phyloP scores from a whole-genome alignment of 2,113 vertebrate genomes.

The Ptilorrhoa leucosticta region DNA sequence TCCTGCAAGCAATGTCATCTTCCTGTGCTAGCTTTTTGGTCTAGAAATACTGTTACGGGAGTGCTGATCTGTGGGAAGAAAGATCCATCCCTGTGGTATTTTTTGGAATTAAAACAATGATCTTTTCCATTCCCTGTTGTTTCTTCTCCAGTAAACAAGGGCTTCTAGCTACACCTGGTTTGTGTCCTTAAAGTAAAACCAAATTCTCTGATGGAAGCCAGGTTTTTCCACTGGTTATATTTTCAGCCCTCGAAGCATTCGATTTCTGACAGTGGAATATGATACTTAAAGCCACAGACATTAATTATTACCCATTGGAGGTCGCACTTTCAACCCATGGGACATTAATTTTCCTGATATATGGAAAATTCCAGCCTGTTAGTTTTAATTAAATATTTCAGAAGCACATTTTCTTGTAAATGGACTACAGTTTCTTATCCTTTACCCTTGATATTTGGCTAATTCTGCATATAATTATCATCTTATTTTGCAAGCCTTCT shows the following conservation, averaged over 20 bases:
- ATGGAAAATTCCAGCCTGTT: conserved; percentile 31
- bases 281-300: conserved; percentile 41
- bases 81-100: not conserved
- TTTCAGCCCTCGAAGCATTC: conserved; percentile 8
- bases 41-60: not conserved
- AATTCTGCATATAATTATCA: conserved; percentile 36
- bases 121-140: not conserved
- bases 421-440: conserved; percentile 6
- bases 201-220: not conserved
- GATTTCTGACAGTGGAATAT: conserved; percentile 8
- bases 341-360: conserved; percentile 50
- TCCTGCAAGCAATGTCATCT: not conserved
- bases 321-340: conserved; percentile 42
- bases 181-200: not conserved
- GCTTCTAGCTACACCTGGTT: not conserved
- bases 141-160: not conserved
- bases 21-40: not conserved
- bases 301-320: conserved; percentile 60
- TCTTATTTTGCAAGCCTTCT: not conserved
- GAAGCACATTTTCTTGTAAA: conserved; percentile 30
- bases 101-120: not conserved
- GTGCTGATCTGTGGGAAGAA: not conserved
- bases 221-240: not conserved
- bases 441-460: conserved; percentile 48
- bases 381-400: conserved; percentile 60